A percentile compares a stretch with the other conserved stretches of the same genome.
Conservation (phyloP, 2,113 vertebrate genomes). For the Phyllopteryx taeniolatus region DNA sequence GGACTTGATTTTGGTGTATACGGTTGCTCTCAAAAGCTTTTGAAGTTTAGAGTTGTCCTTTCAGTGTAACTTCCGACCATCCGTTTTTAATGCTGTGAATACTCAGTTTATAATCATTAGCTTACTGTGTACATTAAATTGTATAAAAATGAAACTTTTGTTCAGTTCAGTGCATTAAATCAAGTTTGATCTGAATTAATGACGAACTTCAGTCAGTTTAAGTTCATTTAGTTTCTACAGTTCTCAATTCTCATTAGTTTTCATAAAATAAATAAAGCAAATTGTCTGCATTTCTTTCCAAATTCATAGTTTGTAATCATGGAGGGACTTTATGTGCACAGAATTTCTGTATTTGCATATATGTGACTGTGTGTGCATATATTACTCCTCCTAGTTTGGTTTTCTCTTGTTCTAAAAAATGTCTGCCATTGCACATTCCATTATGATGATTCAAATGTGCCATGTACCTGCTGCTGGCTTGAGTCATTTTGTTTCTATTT, state of each 20-base stretch:
- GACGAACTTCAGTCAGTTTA: neutral
- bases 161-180: conserved; percentile 38
- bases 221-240: neutral
- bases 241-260: neutral
- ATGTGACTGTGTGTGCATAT: conserved; percentile 38
- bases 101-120: conserved; percentile 49
- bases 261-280: neutral
- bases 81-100: conserved; percentile 77
- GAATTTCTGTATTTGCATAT: conserved; percentile 17
- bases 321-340: conserved; percentile 10
- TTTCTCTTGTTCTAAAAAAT: conserved; percentile 20
- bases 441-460: conserved; percentile 41
- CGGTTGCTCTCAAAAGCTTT: neutral
- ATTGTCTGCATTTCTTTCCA: neutral
- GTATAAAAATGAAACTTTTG: conserved; percentile 47
- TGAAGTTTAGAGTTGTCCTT: neutral
- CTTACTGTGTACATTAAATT: conserved; percentile 51
- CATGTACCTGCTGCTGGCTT: conserved; percentile 47
- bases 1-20: neutral
- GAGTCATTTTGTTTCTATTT: conserved; percentile 29
- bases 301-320: neutral
- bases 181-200: conserved; percentile 18
- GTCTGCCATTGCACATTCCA: conserved; percentile 58
- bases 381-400: conserved; percentile 18
- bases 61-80: neutral